Conservation (phyloP, 2,113 vertebrate species). For the Crocuta crocuta region DNA sequence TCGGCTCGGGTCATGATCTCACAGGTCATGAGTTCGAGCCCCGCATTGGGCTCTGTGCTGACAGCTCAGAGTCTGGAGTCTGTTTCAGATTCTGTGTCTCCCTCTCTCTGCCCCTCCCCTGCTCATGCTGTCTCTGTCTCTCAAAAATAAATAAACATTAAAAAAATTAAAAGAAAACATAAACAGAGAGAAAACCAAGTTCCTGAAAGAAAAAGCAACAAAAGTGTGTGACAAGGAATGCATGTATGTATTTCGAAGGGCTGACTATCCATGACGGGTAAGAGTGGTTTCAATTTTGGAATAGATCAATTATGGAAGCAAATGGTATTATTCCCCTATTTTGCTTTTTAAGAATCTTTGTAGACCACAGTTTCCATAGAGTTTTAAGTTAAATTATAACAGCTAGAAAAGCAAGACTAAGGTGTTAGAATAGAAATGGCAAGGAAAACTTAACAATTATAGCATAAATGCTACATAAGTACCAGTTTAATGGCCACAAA, state of each 20-base stretch:
- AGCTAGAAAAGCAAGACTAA: background rate
- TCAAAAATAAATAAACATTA: too few relatives aligned
- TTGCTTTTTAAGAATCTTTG: background rate
- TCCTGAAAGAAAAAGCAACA: background rate
- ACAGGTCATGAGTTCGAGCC: too few relatives aligned
- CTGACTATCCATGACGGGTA: background rate
- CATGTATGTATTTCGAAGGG: background rate
- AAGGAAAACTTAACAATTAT: background rate
- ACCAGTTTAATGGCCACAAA: background rate
- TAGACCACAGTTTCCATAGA: background rate
- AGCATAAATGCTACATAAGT: background rate
- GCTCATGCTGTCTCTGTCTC: too few relatives aligned
- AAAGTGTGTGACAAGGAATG: background rate
- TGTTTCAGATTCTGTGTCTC: too few relatives aligned
- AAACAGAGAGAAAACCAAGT: conserved; percentile 15
- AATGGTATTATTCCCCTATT: background rate
- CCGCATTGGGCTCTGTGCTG: too few relatives aligned
- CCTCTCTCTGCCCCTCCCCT: too few relatives aligned
- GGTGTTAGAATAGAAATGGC: background rate
- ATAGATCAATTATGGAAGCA: background rate
- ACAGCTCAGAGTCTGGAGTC: too few relatives aligned
- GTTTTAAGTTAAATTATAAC: conserved; percentile 48
- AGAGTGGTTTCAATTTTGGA: background rate
- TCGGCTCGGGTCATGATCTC: too few relatives aligned
- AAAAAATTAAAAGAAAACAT: background rate